A percentile compares a stretch with the other conserved stretches of the same genome.
Conservation (phyloP, 2,113 vertebrate species). For the Rhinolophus sinicus region DNA sequence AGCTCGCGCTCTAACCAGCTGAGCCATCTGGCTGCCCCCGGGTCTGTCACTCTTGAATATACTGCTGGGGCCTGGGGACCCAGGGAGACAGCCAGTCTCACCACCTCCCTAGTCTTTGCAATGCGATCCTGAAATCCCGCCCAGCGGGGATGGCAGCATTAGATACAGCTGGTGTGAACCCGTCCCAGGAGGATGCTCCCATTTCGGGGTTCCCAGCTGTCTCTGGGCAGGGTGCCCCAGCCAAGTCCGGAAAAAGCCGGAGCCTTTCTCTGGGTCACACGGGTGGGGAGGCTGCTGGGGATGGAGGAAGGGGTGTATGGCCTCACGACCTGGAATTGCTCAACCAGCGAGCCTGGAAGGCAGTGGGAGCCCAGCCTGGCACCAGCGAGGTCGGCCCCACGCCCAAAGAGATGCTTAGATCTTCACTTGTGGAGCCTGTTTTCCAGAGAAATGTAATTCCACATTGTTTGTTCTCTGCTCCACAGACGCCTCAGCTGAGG, state of each 20-base stretch:
- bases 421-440: constrained; percentile 34
- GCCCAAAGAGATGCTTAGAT: constrained; percentile 20
- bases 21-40: not conserved
- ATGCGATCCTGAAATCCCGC: not conserved
- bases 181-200: not conserved
- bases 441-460: constrained; percentile 64
- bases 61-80: not conserved
- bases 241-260: not conserved
- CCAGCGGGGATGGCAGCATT: accelerated
- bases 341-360: not conserved
- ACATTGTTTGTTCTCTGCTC: constrained; percentile 68
- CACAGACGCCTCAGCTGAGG: constrained; percentile 21
- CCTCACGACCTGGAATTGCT: not conserved
- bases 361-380: not conserved
- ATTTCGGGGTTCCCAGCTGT: not conserved
- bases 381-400: not conserved
- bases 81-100: constrained; percentile 44
- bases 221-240: not conserved
- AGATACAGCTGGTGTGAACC: not conserved
- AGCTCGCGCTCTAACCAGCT: no score
- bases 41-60: not conserved
- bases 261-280: not conserved
- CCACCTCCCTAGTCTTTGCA: not conserved
- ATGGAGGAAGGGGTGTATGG: not conserved
- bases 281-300: not conserved